Conservation (phyloP, 2,797 vertebrate species). For the Miichthys miiuy region DNA sequence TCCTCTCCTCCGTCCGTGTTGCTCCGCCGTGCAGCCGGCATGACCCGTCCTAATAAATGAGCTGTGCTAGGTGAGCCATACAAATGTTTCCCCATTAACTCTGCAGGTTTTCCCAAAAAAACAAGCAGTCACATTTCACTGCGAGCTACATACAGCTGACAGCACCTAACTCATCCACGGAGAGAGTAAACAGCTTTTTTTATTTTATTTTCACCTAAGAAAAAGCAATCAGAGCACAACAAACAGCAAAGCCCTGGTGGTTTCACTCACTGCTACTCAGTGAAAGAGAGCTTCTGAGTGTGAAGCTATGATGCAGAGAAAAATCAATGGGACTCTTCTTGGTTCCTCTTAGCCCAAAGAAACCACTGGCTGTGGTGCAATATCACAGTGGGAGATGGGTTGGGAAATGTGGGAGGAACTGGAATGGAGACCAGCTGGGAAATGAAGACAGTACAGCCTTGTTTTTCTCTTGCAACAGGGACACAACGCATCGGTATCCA, state of each 20-base stretch:
- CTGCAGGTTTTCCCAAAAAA: slow-evolving; percentile 22
- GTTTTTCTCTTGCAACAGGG: slow-evolving; percentile 12
- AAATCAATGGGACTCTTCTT: slow-evolving; percentile 40
- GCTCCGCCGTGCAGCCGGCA: slow-evolving; percentile 3
- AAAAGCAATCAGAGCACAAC: slow-evolving; percentile 56
- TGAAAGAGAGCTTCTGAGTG: slow-evolving; percentile 26
- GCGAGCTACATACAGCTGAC: slow-evolving; percentile 19
- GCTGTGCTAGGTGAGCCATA: neutral
- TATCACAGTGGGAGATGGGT: slow-evolving; percentile 44
- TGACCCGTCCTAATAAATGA: slow-evolving; percentile 23
- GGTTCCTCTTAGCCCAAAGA: slow-evolving; percentile 41
- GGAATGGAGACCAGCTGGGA: slow-evolving; percentile 32
- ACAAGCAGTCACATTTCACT: slow-evolving; percentile 25
- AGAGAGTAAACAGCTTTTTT: neutral
- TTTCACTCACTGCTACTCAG: slow-evolving; percentile 42
- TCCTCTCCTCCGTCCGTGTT: neutral
- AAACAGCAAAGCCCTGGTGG: slow-evolving; percentile 39
- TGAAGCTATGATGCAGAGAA: slow-evolving; percentile 40
- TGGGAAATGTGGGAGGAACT: slow-evolving; percentile 50
- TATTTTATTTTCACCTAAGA: slow-evolving; percentile 5
- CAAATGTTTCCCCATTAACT: slow-evolving; percentile 45
- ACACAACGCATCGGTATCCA: neutral
- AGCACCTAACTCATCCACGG: slow-evolving; percentile 40
- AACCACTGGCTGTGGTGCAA: slow-evolving; percentile 46
- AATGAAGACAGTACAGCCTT: slow-evolving; percentile 17